Evolutionary conservation across 1,140 invertebrate species (phyloP).

Genomic region (Zophobas morio): DNA sequence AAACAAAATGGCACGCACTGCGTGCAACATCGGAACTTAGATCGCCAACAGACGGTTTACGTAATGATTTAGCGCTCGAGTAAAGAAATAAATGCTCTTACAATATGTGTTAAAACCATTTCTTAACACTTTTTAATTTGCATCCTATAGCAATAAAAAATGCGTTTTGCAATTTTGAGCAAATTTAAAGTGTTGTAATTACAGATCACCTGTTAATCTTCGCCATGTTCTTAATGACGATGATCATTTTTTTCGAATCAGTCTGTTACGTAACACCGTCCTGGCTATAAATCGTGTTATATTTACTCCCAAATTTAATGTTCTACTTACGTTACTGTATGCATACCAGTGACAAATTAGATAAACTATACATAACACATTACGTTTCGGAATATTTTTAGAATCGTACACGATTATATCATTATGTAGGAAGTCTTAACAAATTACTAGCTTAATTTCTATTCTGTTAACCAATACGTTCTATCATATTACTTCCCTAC

Average conservation of each 20-base stretch:
- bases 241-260: constrained; percentile 6
- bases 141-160: constrained; percentile 19
- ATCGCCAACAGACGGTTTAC: no score
- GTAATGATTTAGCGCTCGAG: no score
- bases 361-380: constrained; percentile 10
- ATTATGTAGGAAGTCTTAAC: constrained; percentile 31
- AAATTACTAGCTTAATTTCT: constrained; percentile 33
- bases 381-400: constrained; percentile 10
- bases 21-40: no score
- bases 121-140: constrained; percentile 6
- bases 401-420: constrained; percentile 19
- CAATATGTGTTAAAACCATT: background rate
- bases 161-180: constrained; percentile 15
- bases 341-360: constrained; percentile 25
- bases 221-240: background rate
- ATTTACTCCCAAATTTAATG: constrained; percentile 15
- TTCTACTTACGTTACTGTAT: constrained; percentile 12
- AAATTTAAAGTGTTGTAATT: constrained; percentile 10
- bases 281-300: constrained; percentile 10
- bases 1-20: no score
- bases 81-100: no score
- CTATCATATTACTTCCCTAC: constrained; percentile 27
- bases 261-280: background rate
- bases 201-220: background rate
- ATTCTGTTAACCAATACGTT: constrained; percentile 19